Evolutionary conservation across 1,140 invertebrate genomes (phyloP).

Genomic region (Bombus fervidus): DNA sequence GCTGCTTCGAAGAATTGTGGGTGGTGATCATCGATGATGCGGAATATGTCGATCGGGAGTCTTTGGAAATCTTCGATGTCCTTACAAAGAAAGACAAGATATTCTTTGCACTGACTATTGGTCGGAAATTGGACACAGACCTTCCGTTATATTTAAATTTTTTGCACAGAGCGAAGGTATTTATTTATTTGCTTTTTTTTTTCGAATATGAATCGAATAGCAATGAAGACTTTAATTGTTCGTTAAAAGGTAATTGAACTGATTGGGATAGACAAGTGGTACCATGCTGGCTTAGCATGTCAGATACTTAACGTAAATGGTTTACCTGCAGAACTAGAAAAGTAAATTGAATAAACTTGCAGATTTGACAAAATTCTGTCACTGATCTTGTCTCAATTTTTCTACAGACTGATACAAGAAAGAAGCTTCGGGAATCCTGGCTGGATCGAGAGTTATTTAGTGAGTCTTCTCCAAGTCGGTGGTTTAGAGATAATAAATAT

Average conservation of each 20-base stretch:
- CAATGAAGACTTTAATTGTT: background rate
- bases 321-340: conserved; percentile 85
- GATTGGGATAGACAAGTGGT: conserved; percentile 82
- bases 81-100: conserved; percentile 73
- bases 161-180: conserved; percentile 67
- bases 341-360: conserved; percentile 72
- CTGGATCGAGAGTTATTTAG: conserved; percentile 86
- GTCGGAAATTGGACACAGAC: conserved; percentile 62
- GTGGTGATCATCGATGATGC: conserved; percentile 83
- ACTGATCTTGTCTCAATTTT: background rate
- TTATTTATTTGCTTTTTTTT: background rate
- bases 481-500: conserved; percentile 79
- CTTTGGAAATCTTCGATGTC: conserved; percentile 80
- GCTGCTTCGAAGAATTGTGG: conserved; percentile 79
- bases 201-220: background rate
- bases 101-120: conserved; percentile 74
- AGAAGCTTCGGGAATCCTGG: conserved; percentile 85
- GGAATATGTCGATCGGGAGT: conserved; percentile 83
- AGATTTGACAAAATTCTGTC: background rate
- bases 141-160: conserved; percentile 62
- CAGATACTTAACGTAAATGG: conserved; percentile 85
- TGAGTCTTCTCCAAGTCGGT: conserved; percentile 83
- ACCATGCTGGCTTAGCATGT: conserved; percentile 84
- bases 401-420: conserved; percentile 83
- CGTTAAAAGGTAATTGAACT: conserved; percentile 71